Conservation (phyloP, 2,888 invertebrate genomes). For the Neoaliturus tenellus region DNA sequence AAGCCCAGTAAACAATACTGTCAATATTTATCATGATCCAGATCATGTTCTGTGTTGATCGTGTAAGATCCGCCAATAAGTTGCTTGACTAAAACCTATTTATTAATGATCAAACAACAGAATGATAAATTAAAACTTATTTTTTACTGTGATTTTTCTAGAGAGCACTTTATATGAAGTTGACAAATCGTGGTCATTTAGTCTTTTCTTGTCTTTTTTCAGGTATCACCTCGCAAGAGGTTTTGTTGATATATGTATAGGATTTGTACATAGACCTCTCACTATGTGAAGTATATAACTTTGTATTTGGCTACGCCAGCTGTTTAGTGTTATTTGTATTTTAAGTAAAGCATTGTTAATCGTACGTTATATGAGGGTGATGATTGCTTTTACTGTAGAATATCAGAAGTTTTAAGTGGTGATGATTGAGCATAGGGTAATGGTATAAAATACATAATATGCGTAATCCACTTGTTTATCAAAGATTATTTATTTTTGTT, state of each 20-base stretch:
- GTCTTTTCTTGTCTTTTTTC: not conserved
- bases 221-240: not conserved
- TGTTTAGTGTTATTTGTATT: not conserved
- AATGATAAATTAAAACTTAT: not conserved
- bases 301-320: conserved; percentile 40
- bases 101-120: not conserved
- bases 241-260: conserved; percentile 3
- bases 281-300: conserved; percentile 30
- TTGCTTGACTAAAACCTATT: no score
- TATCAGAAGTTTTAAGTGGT: not conserved
- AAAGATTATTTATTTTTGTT: no score
- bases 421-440: conserved; percentile 35
- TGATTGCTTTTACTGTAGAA: conserved; percentile 5
- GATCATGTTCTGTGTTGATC: no score
- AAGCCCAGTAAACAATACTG: no score
- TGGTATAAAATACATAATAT: conserved; percentile 10
- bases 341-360: conserved; percentile 3
- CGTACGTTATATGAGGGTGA: conserved; percentile 27
- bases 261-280: conserved; percentile 20
- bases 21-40: no score
- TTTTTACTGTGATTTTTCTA: conserved; percentile 23
- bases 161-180: not conserved
- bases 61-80: no score
- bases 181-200: not conserved
- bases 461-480: not conserved